A percentile compares a stretch with the other conserved stretches of the same genome.
phyloP scores from a whole-genome alignment of 2,888 invertebrate species.

The Conomelus anceps region DNA sequence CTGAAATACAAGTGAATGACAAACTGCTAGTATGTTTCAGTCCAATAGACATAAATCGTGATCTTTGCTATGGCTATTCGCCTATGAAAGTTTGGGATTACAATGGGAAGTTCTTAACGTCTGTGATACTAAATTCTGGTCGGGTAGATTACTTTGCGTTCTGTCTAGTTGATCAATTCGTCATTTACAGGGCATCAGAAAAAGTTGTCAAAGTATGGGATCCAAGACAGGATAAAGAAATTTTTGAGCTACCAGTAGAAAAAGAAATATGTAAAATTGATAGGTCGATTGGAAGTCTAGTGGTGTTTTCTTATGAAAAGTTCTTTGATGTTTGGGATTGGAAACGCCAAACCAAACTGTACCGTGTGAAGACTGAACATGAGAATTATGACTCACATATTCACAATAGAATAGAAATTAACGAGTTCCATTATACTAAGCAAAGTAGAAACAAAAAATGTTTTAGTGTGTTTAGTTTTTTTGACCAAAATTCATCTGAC shows the following conservation, averaged over 20 bases:
- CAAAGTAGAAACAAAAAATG: background rate
- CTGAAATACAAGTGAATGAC: background rate
- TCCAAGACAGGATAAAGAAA: background rate
- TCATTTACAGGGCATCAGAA: background rate
- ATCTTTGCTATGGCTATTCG: background rate
- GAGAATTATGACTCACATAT: background rate
- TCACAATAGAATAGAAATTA: background rate
- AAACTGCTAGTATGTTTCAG: background rate
- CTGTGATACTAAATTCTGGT: background rate
- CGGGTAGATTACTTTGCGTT: background rate
- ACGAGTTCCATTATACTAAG: background rate
- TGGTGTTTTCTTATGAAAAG: background rate
- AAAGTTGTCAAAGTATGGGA: background rate
- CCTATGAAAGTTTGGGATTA: background rate
- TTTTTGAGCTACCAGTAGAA: background rate
- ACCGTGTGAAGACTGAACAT: background rate
- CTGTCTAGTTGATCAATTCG: background rate
- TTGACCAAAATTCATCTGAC: background rate
- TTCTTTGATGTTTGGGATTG: background rate
- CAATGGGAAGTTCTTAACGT: background rate
- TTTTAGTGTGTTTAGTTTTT: background rate
- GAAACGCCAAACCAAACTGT: background rate
- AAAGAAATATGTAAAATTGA: background rate
- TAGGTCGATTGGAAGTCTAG: background rate
- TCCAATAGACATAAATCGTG: background rate